These are phyloP conservation scores for Ormyrus labotus DNA, from an alignment of 2,888 invertebrate genomes.

Conservation along the genomic window DNA sequence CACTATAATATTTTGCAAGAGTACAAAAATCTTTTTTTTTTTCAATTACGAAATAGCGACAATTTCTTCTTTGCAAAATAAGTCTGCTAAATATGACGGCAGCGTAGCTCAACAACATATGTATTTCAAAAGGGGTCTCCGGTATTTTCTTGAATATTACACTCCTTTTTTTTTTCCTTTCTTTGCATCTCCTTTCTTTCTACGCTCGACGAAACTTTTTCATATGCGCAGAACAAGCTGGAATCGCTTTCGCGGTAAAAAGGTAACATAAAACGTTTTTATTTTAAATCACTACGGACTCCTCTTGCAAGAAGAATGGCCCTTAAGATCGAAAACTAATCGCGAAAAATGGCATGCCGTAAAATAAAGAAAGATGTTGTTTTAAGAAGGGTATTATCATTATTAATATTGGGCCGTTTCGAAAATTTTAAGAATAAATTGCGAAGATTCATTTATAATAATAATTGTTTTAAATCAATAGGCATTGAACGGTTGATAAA, in stretches of 20 bases:
- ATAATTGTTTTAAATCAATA: no score
- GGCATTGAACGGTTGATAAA: no score
- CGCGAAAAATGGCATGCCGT: no score
- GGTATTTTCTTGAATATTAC: slow-evolving; percentile 26
- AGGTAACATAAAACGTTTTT: slow-evolving; percentile 13
- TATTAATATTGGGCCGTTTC: no score
- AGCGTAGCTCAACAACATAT: background rate
- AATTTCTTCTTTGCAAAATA: background rate
- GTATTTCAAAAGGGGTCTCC: slow-evolving; percentile 14
- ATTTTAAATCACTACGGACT: background rate
- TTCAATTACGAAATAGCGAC: background rate
- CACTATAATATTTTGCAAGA: background rate
- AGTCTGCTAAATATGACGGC: background rate
- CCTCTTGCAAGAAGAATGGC: no score
- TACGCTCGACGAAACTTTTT: slow-evolving; percentile 39
- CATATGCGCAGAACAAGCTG: slow-evolving; percentile 25
- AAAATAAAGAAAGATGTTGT: no score
- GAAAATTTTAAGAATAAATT: no score
- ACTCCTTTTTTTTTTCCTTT: slow-evolving; percentile 11
- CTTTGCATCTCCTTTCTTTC: background rate
- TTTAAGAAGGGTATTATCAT: no score
- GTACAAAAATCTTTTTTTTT: background rate
- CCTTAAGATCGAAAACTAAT: no score
- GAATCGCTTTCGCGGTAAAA: slow-evolving; percentile 22
- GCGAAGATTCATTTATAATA: no score